These are phyloP conservation scores for Tipula lateralis DNA, from an alignment of 2,888 invertebrate genomes.

Conservation along the genomic window DNA sequence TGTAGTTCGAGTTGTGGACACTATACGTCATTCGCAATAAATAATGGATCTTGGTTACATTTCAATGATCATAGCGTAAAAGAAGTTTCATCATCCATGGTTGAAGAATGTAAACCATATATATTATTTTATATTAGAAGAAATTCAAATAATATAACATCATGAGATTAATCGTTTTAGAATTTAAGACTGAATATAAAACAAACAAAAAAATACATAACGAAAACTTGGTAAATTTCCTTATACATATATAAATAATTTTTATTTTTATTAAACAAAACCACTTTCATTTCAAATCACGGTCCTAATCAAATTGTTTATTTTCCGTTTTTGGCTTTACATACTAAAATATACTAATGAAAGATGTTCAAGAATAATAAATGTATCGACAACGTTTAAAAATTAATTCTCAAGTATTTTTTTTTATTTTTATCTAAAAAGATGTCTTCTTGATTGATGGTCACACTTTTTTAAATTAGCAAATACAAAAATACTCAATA, in stretches of 20 bases:
- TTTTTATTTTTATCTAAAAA: neutral
- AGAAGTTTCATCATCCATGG: constrained; percentile 54
- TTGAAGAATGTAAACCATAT: constrained; percentile 76
- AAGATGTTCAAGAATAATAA: neutral
- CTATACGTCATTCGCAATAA: constrained; percentile 77
- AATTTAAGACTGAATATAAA: constrained; percentile 34
- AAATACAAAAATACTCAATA: neutral
- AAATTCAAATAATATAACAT: constrained; percentile 45
- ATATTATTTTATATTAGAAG: constrained; percentile 77
- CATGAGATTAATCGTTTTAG: constrained; percentile 34
- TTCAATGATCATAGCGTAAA: constrained; percentile 83
- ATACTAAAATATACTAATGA: neutral
- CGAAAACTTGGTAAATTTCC: neutral
- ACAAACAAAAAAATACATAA: no score
- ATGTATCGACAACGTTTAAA: neutral
- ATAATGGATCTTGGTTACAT: constrained; percentile 77
- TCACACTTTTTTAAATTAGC: neutral
- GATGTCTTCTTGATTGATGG: neutral
- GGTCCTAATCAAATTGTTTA: neutral
- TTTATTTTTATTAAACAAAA: neutral
- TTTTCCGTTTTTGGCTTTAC: neutral
- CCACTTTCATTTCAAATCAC: neutral
- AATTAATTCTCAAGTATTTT: neutral
- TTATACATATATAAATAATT: neutral
- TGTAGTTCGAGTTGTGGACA: constrained; percentile 76